Conservation (phyloP, 1,140 invertebrate genomes). For the Drosophila pallidifrons region DNA sequence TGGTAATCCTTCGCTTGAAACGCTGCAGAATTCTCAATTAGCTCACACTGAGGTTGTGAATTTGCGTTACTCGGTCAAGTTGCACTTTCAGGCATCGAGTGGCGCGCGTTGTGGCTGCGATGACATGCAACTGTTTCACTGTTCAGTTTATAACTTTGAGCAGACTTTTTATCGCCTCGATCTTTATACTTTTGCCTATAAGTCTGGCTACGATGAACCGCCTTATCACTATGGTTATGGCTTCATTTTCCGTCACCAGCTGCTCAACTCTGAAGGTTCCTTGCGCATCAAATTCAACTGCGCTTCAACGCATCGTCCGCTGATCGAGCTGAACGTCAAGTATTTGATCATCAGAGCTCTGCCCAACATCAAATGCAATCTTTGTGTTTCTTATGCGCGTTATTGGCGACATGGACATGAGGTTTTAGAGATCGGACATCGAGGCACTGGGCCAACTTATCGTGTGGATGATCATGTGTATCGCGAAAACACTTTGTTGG, state of each 20-base stretch:
- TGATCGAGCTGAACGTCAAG: slow-evolving; percentile 55
- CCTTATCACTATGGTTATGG: slow-evolving; percentile 71
- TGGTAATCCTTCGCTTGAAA: slow-evolving; percentile 28
- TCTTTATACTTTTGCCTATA: slow-evolving; percentile 57
- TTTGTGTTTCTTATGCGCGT: slow-evolving; percentile 42
- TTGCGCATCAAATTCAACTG: slow-evolving; percentile 53
- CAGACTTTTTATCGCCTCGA: slow-evolving; percentile 57
- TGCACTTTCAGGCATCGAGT: slow-evolving; percentile 50
- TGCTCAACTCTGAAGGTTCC: slow-evolving; percentile 49
- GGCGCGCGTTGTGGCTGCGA: slow-evolving; percentile 53
- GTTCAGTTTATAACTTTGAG: slow-evolving; percentile 32
- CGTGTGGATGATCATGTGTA: slow-evolving; percentile 3
- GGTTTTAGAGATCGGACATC: slow-evolving; percentile 59
- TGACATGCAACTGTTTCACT: slow-evolving; percentile 64
- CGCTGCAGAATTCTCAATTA: slow-evolving; percentile 85
- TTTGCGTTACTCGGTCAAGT: slow-evolving; percentile 31
- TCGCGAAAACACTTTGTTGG: slow-evolving; percentile 68
- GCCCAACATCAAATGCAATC: slow-evolving; percentile 13
- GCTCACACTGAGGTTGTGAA: slow-evolving; percentile 55
- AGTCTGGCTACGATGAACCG: slow-evolving; percentile 51
- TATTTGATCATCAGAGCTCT: slow-evolving; percentile 57
- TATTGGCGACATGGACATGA: slow-evolving; percentile 35
- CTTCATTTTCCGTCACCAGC: slow-evolving; percentile 37
- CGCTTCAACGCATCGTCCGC: slow-evolving; percentile 66
- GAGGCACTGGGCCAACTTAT: slow-evolving; percentile 60